Conservation (phyloP, 92 coral and sea anemone genomes). For the Heteractis magnifica region DNA sequence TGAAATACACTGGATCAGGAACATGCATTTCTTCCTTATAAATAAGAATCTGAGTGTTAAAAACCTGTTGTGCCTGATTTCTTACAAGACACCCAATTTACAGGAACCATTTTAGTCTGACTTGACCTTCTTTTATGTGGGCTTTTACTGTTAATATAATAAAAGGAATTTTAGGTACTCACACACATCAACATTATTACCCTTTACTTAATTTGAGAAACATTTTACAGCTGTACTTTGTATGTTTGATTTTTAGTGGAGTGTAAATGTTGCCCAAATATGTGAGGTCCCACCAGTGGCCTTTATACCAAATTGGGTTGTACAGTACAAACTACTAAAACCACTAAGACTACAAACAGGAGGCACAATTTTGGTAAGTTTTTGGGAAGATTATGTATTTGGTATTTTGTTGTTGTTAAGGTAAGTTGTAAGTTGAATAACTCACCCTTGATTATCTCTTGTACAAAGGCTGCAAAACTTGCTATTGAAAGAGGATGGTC, state of each 20-base stretch:
- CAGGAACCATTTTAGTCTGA: no score
- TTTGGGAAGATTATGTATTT: neutral
- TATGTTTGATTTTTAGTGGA: slow-evolving; percentile 62
- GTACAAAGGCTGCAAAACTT: slow-evolving; percentile 81
- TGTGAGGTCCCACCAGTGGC: slow-evolving; percentile 98
- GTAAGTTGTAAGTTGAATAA: neutral
- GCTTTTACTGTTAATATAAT: no score
- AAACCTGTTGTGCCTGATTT: no score
- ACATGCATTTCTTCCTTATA: no score
- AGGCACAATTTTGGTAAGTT: slow-evolving; percentile 84
- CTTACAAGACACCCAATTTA: no score
- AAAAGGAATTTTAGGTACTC: no score
- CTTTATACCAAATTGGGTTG: slow-evolving; percentile 83
- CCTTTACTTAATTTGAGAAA: no score
- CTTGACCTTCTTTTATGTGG: no score
- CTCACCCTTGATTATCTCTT: neutral
- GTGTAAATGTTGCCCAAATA: slow-evolving; percentile 84
- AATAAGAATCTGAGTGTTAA: no score
- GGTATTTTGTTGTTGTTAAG: neutral
- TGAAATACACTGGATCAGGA: no score
- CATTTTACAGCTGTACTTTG: neutral
- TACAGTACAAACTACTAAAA: slow-evolving; percentile 75
- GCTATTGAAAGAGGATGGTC: slow-evolving; percentile 99
- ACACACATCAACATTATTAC: no score
- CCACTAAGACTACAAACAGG: slow-evolving; percentile 94